These are phyloP conservation scores for Palythoa grandiflora DNA, from an alignment of 92 coral and sea anemone genomes.

Conservation along the genomic window DNA sequence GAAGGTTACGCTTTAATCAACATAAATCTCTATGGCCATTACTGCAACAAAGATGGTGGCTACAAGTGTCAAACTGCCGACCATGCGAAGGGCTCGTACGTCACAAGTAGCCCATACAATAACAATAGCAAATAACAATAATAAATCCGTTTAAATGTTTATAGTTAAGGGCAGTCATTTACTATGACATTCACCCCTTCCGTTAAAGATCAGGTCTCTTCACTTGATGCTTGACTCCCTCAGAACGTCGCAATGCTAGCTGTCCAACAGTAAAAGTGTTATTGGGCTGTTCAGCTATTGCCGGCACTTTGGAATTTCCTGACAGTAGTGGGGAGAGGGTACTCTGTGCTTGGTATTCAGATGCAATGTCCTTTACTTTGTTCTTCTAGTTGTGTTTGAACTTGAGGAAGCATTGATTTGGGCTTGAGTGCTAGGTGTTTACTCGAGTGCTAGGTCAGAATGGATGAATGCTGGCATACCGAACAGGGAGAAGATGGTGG, in stretches of 20 bases:
- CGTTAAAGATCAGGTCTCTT: neutral
- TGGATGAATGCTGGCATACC: no score
- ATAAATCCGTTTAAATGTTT: neutral
- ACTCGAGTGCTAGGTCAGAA: no score
- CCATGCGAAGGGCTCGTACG: neutral
- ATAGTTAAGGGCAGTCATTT: neutral
- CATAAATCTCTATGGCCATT: no score
- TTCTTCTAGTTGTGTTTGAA: no score
- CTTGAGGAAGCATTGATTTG: no score
- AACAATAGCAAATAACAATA: neutral
- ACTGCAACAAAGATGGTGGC: no score
- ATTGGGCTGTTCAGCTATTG: neutral
- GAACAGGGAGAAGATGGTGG: no score
- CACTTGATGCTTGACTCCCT: neutral
- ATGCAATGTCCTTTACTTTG: no score
- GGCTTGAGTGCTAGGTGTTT: no score
- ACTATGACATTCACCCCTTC: slow-evolving; percentile 10
- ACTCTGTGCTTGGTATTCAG: no score
- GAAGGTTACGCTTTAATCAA: no score
- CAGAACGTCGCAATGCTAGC: slow-evolving; percentile 2
- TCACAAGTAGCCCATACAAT: neutral
- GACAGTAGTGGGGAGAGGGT: slow-evolving; percentile 38
- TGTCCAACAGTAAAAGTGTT: neutral
- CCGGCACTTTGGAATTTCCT: neutral
- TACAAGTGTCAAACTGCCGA: no score